phyloP scores from a whole-genome alignment of 2,113 vertebrate genomes.

The Aptenodytes patagonicus region DNA sequence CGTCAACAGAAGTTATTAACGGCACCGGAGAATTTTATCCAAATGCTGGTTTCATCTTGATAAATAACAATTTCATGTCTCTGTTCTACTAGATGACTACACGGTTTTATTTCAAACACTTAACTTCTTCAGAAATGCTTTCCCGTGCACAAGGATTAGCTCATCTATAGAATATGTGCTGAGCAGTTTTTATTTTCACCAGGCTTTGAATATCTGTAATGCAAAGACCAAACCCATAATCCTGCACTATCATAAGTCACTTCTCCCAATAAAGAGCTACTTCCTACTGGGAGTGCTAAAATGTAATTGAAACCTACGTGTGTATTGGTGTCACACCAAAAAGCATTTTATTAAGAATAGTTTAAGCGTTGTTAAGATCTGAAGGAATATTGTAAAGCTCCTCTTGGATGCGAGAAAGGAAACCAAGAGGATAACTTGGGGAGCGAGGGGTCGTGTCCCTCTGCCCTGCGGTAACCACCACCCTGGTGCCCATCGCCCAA shows the following conservation, averaged over 20 bases:
- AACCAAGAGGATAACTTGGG: not conserved
- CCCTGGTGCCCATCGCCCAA: rapidly evolving
- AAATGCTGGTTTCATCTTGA: conserved; percentile 45
- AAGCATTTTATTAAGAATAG: not conserved
- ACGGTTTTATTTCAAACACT: not conserved
- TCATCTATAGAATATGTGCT: not conserved
- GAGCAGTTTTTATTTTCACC: not conserved
- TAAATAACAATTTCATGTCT: conserved; percentile 26
- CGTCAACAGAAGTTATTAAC: conserved; percentile 44
- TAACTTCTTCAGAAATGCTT: not conserved
- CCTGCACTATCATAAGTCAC: not conserved
- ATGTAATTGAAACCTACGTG: not conserved
- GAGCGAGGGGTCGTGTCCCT: rapidly evolving
- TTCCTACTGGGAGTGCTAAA: conserved; percentile 27
- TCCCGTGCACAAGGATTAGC: not conserved
- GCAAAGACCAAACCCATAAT: not conserved
- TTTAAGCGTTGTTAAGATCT: not conserved
- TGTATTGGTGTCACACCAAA: not conserved
- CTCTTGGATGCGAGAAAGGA: not conserved
- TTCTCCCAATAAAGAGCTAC: not conserved
- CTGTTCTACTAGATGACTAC: conserved; percentile 5
- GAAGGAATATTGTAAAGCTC: not conserved
- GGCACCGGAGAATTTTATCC: not conserved
- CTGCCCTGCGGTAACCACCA: not conserved
- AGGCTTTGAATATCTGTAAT: not conserved